Percentiles rank a stretch among this genome's conserved stretches.
phyloP scores from a whole-genome alignment of 2,797 vertebrate species.

The Esox masquinongy region DNA sequence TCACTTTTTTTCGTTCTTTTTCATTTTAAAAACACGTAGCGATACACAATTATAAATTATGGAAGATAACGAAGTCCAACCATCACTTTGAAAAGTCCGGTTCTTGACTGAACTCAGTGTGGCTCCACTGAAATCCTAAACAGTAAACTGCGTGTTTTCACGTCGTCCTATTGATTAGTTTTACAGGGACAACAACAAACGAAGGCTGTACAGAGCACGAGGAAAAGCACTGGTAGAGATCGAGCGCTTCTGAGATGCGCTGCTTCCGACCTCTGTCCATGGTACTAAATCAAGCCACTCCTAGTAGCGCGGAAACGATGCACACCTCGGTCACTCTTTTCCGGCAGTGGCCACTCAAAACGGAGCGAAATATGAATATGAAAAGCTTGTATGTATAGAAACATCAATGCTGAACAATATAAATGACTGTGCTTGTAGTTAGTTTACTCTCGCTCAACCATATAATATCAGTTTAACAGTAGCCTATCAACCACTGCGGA shows the following conservation, averaged over 20 bases:
- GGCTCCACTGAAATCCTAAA: neutral
- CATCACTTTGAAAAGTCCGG: neutral
- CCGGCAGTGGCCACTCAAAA: neutral
- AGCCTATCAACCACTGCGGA: constrained; percentile 2
- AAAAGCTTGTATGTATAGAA: constrained; percentile 1
- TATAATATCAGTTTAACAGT: neutral
- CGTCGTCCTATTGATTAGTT: neutral
- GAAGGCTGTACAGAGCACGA: neutral
- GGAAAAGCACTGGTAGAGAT: neutral
- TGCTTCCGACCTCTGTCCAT: constrained; percentile 54
- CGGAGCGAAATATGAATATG: neutral
- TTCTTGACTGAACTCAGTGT: neutral
- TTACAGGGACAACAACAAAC: neutral
- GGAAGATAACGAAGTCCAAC: neutral
- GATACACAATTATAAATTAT: no score
- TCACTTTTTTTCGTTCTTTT: neutral
- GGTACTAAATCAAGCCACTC: constrained; percentile 60
- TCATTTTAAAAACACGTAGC: neutral
- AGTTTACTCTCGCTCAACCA: constrained; percentile 1
- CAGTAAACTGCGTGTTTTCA: neutral
- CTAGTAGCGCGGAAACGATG: neutral
- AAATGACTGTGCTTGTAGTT: neutral
- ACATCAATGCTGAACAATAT: neutral
- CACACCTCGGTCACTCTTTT: neutral
- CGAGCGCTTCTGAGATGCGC: neutral